Evolutionary conservation across 2,888 invertebrate genomes (phyloP).

Genomic region (Caenorhabditis becei): DNA sequence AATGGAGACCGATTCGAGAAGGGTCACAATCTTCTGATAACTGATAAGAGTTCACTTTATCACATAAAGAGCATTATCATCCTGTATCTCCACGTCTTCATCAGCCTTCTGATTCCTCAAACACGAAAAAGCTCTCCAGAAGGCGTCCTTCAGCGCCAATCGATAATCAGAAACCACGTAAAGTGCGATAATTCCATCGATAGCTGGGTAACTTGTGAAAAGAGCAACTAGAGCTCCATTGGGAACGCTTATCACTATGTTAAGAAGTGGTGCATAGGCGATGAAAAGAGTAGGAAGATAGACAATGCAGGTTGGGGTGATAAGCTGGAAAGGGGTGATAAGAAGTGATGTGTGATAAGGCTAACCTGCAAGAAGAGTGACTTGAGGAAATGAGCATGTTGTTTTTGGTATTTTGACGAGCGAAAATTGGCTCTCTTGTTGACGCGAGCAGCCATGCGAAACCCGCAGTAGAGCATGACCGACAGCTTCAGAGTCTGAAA

Average conservation of each 20-base stretch:
- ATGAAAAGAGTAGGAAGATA: conserved; percentile 24
- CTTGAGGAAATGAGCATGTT: conserved; percentile 17
- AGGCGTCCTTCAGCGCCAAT: conserved; percentile 9
- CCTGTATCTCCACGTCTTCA: neutral
- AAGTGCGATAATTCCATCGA: conserved; percentile 22
- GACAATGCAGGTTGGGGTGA: conserved; percentile 9
- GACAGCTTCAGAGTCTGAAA: conserved; percentile 15
- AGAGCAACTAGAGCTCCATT: conserved; percentile 6
- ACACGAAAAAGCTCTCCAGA: neutral
- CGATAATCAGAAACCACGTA: conserved; percentile 15
- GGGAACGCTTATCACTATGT: neutral
- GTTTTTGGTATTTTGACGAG: conserved; percentile 15
- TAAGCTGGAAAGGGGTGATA: conserved; percentile 8
- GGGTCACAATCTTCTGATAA: conserved; percentile 22
- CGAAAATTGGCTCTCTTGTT: conserved; percentile 24
- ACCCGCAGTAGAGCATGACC: conserved; percentile 15
- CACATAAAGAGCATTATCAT: neutral
- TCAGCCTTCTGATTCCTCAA: neutral
- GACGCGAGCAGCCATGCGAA: conserved; percentile 28
- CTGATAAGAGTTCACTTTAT: neutral
- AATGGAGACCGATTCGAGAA: conserved; percentile 8
- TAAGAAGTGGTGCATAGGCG: conserved; percentile 17
- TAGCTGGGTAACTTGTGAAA: conserved; percentile 16
- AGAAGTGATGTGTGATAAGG: neutral
- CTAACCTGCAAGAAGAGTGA: conserved; percentile 21